Percentiles rank a stretch among this genome's conserved stretches.
Conservation (phyloP, 2,113 vertebrate species). For the Turnix velox region DNA sequence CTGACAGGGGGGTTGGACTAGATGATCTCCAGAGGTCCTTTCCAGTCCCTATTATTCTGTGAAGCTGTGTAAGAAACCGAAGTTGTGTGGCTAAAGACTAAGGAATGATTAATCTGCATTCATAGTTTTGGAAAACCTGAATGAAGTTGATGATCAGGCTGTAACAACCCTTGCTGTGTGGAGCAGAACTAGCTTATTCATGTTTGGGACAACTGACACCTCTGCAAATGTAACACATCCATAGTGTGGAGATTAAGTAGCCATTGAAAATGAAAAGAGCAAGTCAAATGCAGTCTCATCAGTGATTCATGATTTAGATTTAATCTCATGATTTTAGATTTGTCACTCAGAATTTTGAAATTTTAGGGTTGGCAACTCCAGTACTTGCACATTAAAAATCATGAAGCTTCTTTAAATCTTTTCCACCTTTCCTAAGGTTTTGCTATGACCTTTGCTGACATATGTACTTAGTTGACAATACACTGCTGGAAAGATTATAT, state of each 20-base stretch:
- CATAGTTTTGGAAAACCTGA: background rate
- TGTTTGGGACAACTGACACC: background rate
- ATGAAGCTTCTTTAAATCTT: background rate
- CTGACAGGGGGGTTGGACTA: too few relatives aligned
- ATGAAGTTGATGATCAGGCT: background rate
- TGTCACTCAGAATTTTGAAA: background rate
- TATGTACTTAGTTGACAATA: background rate
- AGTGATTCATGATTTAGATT: background rate
- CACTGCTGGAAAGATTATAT: background rate
- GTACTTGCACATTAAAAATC: background rate
- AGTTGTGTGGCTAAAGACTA: background rate
- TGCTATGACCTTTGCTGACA: background rate
- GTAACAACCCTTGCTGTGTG: background rate
- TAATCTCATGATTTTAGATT: background rate
- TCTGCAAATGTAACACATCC: background rate
- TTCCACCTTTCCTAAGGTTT: background rate
- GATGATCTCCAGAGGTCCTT: too few relatives aligned
- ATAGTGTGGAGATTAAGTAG: background rate
- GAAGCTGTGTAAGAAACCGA: background rate
- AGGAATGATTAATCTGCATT: background rate
- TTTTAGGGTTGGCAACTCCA: background rate
- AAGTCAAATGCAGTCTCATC: background rate
- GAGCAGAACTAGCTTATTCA: background rate
- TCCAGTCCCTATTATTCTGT: too few relatives aligned
- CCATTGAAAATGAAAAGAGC: background rate